Evolutionary conservation across 2,888 invertebrate genomes (phyloP).

Genomic region (Antheraea yamamai): DNA sequence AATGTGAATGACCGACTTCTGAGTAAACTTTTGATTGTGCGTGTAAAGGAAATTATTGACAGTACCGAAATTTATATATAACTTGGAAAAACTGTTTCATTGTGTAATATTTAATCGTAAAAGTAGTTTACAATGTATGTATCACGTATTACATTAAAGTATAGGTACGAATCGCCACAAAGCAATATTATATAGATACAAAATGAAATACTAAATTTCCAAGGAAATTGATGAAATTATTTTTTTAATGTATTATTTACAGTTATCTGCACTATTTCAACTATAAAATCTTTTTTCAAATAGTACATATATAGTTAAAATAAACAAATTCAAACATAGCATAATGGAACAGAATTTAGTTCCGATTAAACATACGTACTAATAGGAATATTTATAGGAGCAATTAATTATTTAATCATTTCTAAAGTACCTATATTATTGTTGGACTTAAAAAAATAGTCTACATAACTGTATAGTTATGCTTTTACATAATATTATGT

Average conservation of each 20-base stretch:
- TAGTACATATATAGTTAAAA: not conserved
- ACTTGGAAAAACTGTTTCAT: not conserved
- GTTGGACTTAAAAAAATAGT: no score
- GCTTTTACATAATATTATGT: no score
- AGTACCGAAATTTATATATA: not conserved
- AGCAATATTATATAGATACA: not conserved
- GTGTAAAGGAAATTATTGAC: not conserved
- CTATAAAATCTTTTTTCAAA: not conserved
- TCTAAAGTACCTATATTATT: not conserved
- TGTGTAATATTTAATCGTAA: not conserved
- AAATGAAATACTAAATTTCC: not conserved
- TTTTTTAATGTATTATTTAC: not conserved
- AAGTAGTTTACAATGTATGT: not conserved
- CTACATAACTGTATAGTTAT: no score
- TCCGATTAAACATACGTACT: not conserved
- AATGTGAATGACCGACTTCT: constrained; percentile 13
- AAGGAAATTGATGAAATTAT: not conserved
- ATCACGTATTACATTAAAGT: not conserved
- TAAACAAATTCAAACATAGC: not conserved
- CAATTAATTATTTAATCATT: no score
- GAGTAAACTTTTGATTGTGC: not conserved
- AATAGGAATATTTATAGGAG: no score
- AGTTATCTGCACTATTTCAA: not conserved
- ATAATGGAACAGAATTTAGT: no score
- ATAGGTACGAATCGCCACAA: not conserved